Evolutionary conservation across 2,113 vertebrate genomes (phyloP), one percentile per base, ranked within the genome.

Genomic region (Odontesthes bonariensis): DNA sequence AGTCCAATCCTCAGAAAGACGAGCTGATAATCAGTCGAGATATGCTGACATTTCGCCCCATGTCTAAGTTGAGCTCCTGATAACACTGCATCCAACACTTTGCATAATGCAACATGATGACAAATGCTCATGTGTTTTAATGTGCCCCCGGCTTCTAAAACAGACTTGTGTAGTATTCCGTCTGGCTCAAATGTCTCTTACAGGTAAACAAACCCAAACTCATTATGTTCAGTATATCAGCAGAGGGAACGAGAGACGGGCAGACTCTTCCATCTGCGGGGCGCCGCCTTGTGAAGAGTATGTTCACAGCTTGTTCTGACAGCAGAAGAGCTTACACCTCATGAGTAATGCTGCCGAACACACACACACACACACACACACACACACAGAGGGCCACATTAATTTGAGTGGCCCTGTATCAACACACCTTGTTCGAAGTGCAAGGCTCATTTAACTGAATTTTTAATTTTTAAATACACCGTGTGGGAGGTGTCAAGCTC

Each of bases 241-340:
- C 54, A 33, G 52, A n/a, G 22, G 40, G 49, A 73, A 58, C 61
- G 66, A 35, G 51, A 88, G 76, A 73, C 58, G 31, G 80, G 58
- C 67, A 78, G 77, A 73, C 72, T 81, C 62, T 44, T 84, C 75
- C 55, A 60, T 85, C 81, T 62, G 75, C 38, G 75, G 74, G 68
- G 55, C 32, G 59, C 79, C 46, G 75, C 79, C 86, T 77, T 53
- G 67, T 57, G 59, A 87, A 73, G 67, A 88, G 57, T 73, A 55
- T 82, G 81, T 85, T 90, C 79, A 77, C 89, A 90, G 82, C 80
- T 88, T 91, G 86, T 83, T 80, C 84, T 70, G 84, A 91, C 84
- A 86, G 86, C 84, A 77, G 76, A 85, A 71, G 79, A 77, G 75
- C 82, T 81, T 76, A 85, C 86, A 77, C 74, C 78, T 86, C 79